A percentile compares a stretch with the other conserved stretches of the same genome.
phyloP scores from a whole-genome alignment of 2,113 vertebrate genomes.

The Tympanuchus pallidicinctus region DNA sequence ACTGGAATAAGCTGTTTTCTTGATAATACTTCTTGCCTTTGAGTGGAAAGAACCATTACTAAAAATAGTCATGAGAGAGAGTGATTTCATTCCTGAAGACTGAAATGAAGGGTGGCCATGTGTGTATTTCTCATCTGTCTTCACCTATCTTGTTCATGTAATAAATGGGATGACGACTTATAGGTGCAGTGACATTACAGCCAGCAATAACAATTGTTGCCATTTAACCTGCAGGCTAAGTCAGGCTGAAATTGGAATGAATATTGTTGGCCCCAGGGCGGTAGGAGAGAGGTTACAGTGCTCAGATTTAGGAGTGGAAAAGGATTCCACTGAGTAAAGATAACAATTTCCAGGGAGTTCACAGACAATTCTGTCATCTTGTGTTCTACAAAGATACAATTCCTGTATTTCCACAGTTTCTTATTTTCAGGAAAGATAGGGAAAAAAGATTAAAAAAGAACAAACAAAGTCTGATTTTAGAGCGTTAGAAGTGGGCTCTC shows the following conservation, averaged over 20 bases:
- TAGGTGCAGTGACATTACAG: not conserved
- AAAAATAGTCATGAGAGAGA: conserved; percentile 34
- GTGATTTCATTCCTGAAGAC: conserved; percentile 28
- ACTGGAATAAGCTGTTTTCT: conserved; percentile 3
- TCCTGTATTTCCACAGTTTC: not conserved
- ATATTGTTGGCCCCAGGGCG: not conserved
- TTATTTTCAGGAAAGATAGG: not conserved
- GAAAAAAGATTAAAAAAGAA: not conserved
- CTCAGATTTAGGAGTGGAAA: not conserved
- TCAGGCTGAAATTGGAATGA: not conserved
- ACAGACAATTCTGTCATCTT: not conserved
- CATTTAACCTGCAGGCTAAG: not conserved
- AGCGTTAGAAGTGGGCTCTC: not conserved
- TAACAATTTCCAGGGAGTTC: not conserved
- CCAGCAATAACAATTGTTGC: conserved; percentile 30
- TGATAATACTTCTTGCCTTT: not conserved
- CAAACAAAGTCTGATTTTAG: not conserved
- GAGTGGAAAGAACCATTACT: conserved; percentile 7
- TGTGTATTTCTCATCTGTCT: conserved; percentile 16
- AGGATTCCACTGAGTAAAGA: not conserved
- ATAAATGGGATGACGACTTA: conserved; percentile 27
- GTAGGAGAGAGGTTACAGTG: not conserved
- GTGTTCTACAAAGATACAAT: not conserved
- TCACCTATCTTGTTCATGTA: not conserved
- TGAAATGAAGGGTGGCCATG: not conserved